phyloP scores from a whole-genome alignment of 2,113 vertebrate species.

The Catharus bicknelli region DNA sequence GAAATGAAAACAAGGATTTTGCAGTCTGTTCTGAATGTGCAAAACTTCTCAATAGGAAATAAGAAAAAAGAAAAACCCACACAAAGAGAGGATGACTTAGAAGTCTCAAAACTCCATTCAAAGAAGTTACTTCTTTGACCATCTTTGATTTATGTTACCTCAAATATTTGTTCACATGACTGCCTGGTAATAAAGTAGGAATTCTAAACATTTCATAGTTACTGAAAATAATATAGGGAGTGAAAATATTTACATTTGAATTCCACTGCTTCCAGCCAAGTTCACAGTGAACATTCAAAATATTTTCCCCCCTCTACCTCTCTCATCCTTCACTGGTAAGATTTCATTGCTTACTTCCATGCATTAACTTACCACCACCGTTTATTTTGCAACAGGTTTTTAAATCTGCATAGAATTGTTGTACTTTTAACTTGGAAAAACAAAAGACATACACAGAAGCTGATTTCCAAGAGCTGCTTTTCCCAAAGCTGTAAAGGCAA shows the following conservation, averaged over 20 bases:
- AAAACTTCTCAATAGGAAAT: background rate
- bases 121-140: background rate
- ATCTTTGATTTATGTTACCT: background rate
- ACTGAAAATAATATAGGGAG: background rate
- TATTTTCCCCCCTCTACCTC: background rate
- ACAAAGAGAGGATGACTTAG: background rate
- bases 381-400: background rate
- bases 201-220: background rate
- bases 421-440: background rate
- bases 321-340: background rate
- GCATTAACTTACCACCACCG: background rate
- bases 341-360: background rate
- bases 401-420: background rate
- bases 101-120: background rate
- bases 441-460: background rate
- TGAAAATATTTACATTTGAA: background rate
- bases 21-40: background rate
- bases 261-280: background rate
- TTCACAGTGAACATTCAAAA: background rate
- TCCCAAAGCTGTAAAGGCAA: background rate
- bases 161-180: background rate
- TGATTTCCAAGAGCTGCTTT: background rate
- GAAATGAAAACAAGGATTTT: background rate
- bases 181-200: rapidly evolving
- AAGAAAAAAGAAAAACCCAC: background rate